phyloP scores from a whole-genome alignment of 2,797 vertebrate species.

The Euthynnus affinis region DNA sequence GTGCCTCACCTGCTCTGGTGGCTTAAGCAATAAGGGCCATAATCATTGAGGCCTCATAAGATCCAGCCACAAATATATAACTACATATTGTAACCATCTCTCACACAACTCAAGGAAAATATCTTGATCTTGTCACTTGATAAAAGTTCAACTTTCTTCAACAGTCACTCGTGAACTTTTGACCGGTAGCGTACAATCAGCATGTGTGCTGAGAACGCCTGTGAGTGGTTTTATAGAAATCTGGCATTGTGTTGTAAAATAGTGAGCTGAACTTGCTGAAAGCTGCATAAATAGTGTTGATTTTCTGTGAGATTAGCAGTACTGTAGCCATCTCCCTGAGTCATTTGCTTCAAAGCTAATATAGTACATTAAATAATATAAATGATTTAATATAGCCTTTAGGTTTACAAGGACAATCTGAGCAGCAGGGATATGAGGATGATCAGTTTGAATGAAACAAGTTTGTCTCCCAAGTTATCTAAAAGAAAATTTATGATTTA shows the following conservation, averaged over 20 bases:
- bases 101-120: no score
- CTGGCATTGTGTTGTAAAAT: neutral
- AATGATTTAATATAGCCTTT: conserved; percentile 4
- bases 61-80: no score
- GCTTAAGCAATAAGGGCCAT: neutral
- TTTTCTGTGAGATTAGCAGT: neutral
- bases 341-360: neutral
- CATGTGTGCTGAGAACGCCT: neutral
- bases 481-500: neutral
- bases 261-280: neutral
- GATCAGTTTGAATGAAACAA: neutral
- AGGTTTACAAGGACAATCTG: neutral
- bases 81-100: no score
- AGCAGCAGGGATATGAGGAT: neutral
- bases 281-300: neutral
- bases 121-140: no score
- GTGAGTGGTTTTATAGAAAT: neutral
- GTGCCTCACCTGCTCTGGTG: neutral
- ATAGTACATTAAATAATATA: neutral
- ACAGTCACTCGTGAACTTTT: neutral
- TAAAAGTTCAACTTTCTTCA: no score
- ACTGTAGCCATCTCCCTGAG: neutral
- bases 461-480: neutral
- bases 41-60: neutral
- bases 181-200: neutral